phyloP scores from a whole-genome alignment of 2,888 invertebrate species.

The Nezara viridula region DNA sequence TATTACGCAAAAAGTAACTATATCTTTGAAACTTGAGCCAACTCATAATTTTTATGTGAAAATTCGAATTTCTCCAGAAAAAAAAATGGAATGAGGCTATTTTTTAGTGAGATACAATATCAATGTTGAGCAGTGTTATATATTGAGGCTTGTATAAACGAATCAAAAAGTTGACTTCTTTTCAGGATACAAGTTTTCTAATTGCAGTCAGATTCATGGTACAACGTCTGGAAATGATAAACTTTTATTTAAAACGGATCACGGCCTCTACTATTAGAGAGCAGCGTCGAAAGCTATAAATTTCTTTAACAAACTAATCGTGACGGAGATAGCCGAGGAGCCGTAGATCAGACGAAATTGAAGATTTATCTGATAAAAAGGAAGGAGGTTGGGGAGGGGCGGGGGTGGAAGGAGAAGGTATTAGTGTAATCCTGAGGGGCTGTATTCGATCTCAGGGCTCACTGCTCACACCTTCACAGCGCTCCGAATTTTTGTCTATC shows the following conservation, averaged over 20 bases:
- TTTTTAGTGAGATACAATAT: no score
- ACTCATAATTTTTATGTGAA: no score
- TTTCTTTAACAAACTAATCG: conserved; percentile 11
- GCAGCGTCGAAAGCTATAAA: neutral
- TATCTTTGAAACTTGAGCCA: no score
- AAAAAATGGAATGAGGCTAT: no score
- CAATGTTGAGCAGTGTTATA: no score
- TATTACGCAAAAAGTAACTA: no score
- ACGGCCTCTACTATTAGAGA: neutral
- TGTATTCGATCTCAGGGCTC: neutral
- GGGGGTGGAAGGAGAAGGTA: neutral
- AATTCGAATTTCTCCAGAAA: no score
- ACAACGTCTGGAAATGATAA: neutral
- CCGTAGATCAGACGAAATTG: conserved; percentile 13
- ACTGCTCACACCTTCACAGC: neutral
- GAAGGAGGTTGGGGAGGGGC: no score
- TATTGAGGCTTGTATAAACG: no score
- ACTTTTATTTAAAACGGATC: neutral
- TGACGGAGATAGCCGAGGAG: conserved; percentile 6
- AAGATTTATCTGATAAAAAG: conserved; percentile 40
- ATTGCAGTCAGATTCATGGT: no score
- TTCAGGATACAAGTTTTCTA: no score
- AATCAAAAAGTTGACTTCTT: no score
- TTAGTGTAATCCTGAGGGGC: conserved; percentile 27
- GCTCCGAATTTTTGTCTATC: neutral